These are phyloP conservation scores for Eilema griseolum DNA, from an alignment of 2,888 invertebrate genomes.

Conservation along the genomic window DNA sequence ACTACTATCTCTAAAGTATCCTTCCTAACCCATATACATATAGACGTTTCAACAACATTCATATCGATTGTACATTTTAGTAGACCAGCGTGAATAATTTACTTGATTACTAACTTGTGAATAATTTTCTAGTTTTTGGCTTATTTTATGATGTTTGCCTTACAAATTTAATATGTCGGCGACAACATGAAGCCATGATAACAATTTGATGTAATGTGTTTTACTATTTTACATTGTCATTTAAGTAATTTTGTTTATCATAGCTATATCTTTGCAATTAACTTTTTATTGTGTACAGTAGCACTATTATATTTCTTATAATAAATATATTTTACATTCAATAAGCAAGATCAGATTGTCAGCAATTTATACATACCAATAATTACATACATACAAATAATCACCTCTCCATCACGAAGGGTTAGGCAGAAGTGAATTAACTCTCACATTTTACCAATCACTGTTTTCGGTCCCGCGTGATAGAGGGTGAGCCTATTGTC, in stretches of 20 bases:
- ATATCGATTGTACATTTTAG: conserved; percentile 50
- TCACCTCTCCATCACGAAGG: too few species aligned
- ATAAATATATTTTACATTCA: too few species aligned
- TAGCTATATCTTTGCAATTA: not conserved
- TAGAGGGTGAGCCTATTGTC: too few species aligned
- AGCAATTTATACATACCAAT: too few species aligned
- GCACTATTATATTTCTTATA: not conserved
- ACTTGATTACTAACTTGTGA: conserved; percentile 35
- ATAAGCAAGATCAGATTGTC: too few species aligned
- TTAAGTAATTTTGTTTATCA: not conserved
- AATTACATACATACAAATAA: too few species aligned
- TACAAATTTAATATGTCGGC: conserved; percentile 18
- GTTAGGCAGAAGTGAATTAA: too few species aligned
- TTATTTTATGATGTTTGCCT: conserved; percentile 32
- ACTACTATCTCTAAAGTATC: too few species aligned
- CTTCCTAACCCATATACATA: not conserved
- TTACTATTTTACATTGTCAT: not conserved
- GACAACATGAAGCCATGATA: not conserved
- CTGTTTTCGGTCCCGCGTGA: too few species aligned
- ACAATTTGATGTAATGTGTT: not conserved
- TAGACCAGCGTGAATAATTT: conserved; percentile 43
- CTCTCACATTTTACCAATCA: too few species aligned
- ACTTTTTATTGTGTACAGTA: not conserved
- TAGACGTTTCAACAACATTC: conserved; percentile 30
- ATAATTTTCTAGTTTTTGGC: conserved; percentile 20